Conservation (phyloP, 2,797 vertebrate genomes). For the Poecilia wingei region DNA sequence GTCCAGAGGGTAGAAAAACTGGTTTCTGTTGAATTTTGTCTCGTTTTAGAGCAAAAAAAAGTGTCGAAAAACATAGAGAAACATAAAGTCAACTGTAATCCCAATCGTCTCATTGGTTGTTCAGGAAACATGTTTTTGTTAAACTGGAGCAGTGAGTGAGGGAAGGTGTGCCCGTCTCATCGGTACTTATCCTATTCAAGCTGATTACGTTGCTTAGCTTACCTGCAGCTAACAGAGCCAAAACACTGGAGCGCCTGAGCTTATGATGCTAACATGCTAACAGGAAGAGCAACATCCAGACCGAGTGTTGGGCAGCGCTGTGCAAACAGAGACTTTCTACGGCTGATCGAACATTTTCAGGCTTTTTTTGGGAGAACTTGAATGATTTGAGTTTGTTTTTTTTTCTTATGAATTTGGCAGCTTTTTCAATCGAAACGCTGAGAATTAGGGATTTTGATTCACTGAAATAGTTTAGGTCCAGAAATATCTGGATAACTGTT, state of each 20-base stretch:
- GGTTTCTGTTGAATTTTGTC: conserved; percentile 40
- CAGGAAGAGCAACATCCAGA: conserved; percentile 62
- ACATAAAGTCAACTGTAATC: not conserved
- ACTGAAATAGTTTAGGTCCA: not conserved
- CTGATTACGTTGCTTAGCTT: conserved; percentile 43
- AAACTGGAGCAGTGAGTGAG: conserved; percentile 7
- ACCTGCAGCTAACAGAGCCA: conserved; percentile 51
- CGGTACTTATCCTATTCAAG: conserved; percentile 20
- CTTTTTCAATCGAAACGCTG: not conserved
- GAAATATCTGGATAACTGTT: not conserved
- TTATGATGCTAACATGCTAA: conserved; percentile 73
- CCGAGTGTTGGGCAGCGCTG: conserved; percentile 8
- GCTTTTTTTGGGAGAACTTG: not conserved
- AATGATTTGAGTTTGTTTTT: not conserved
- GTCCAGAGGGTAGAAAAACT: conserved; percentile 62
- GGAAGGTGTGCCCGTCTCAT: conserved; percentile 26
- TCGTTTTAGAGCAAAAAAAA: conserved; percentile 17
- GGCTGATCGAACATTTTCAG: not conserved
- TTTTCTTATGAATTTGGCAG: not conserved
- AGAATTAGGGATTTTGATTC: not conserved
- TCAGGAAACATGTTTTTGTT: not conserved
- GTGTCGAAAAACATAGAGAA: not conserved
- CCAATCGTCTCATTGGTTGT: not conserved
- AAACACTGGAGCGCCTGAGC: conserved; percentile 57
- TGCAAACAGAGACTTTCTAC: not conserved